Conservation (phyloP, 2,113 vertebrate genomes). For the Lagopus leucura region DNA sequence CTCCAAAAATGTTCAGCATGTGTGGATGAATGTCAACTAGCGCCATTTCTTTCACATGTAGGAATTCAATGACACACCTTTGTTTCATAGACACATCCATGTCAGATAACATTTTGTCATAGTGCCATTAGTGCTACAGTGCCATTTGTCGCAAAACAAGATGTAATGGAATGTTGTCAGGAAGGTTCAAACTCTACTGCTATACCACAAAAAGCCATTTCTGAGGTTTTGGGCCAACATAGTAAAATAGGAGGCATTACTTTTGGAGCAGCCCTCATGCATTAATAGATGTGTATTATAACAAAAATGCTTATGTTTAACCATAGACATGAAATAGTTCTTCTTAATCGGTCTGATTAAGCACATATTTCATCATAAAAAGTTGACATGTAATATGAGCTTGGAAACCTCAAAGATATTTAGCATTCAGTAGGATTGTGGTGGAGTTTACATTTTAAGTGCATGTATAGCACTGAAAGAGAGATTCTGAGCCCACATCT, state of each 20-base stretch:
- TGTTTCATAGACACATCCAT: not conserved
- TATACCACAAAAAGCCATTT: not conserved
- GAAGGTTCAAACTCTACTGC: not conserved
- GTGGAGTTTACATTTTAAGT: constrained; percentile 69
- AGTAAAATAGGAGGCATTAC: not conserved
- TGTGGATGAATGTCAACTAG: not conserved
- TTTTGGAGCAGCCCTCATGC: not conserved
- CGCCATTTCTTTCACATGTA: not conserved
- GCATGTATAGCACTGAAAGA: constrained; percentile 42
- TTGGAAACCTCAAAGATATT: constrained; percentile 63
- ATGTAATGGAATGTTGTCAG: not conserved
- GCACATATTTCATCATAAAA: constrained; percentile 54
- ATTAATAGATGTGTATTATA: constrained; percentile 19
- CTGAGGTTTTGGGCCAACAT: not conserved
- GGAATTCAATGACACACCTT: not conserved
- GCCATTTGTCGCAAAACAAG: not conserved
- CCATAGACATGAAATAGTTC: constrained; percentile 26
- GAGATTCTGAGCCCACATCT: constrained; percentile 74
- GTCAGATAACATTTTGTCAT: not conserved
- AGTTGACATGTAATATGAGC: constrained; percentile 15
- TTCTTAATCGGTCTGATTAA: constrained; percentile 19
- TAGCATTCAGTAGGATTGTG: constrained; percentile 53
- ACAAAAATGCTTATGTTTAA: constrained; percentile 10
- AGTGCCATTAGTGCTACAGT: not conserved
- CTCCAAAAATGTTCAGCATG: not conserved